Evolutionary conservation across 2,888 invertebrate genomes (phyloP).

Genomic region (Eucriotettix oculatus): DNA sequence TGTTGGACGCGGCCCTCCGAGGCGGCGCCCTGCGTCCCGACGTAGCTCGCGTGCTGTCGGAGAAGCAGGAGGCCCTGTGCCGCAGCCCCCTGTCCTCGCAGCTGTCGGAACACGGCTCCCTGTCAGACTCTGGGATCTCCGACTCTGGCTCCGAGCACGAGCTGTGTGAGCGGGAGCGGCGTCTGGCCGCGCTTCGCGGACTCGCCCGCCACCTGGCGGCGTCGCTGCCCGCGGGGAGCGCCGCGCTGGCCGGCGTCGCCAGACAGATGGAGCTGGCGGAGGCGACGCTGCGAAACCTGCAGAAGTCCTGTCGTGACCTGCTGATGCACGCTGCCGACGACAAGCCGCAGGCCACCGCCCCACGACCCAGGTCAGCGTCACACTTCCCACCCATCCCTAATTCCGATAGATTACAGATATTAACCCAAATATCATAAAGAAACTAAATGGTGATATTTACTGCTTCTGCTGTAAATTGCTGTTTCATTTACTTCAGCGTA

Average conservation of each 20-base stretch:
- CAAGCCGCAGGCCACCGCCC: constrained; percentile 22
- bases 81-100: background rate
- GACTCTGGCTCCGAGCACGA: constrained; percentile 55
- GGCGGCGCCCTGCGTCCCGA: background rate
- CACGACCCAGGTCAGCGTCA: too few relatives aligned
- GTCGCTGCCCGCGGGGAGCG: constrained; percentile 47
- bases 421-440: too few relatives aligned
- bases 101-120: constrained; percentile 30
- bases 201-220: constrained; percentile 49
- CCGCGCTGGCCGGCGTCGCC: constrained; percentile 44
- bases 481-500: too few relatives aligned
- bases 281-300: constrained; percentile 48
- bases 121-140: constrained; percentile 64
- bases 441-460: too few relatives aligned
- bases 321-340: constrained; percentile 38
- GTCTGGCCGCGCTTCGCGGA: constrained; percentile 46
- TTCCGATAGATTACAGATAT: too few relatives aligned
- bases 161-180: constrained; percentile 44
- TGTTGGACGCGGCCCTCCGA: background rate
- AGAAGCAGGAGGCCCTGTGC: background rate
- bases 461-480: too few relatives aligned
- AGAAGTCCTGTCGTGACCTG: constrained; percentile 50
- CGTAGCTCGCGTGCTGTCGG: background rate
- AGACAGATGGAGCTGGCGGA: constrained; percentile 53
- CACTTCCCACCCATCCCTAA: constrained; percentile 3